Base-by-base conservation (phyloP, 2,113 vertebrate species). In the cattle (Bos taurus) region DNA sequence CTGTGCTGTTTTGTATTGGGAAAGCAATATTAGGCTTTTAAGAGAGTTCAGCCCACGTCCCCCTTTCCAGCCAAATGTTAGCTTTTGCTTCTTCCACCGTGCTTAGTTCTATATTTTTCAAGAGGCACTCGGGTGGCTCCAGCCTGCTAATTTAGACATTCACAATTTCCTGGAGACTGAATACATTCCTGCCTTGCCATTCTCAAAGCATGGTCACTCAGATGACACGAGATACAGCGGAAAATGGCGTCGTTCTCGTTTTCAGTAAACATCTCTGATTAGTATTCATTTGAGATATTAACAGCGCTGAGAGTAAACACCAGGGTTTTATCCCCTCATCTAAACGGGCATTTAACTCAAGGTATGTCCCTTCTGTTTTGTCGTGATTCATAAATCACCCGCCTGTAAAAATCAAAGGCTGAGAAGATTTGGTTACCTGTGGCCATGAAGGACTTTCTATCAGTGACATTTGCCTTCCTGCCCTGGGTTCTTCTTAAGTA, bases 351-450 rank as follows among this genome's bases (percentile, higher is more conserved):
- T 88, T 88, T 97, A 88, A 62, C 87, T 97, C 91, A 74, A 77
- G 2, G 0, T 36, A 71, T 56, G 62, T 56, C 84, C 21, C 9
- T 90, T 96, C 30, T 91, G 2, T 28, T 94, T 97, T 97, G 94
- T 90, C 56, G 64, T 82, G 77, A 95, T 85, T 78, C 56, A 96
- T 97, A 46, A 97, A 89, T 98, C 95, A 95, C 36, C n/a, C 0
- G 21, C 59, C 87, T 95, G 50, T 98, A 96, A 95, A 98, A 96
- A 96, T 87, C 94, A 96, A 90, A 95, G 91, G 48, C 93, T 26
- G 64, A 90, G 71, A 83, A 54, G 96, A 97, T 98, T 97, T 97
- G 90, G 94, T 96, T 97, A 98, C 97, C 84, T 93, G 88, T 30
- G 81, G 62, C 92, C 88, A 83, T 50, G 97, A 96, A 40, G 88